Conservation (phyloP, 1,140 invertebrate species). For the Atta cephalotes region DNA sequence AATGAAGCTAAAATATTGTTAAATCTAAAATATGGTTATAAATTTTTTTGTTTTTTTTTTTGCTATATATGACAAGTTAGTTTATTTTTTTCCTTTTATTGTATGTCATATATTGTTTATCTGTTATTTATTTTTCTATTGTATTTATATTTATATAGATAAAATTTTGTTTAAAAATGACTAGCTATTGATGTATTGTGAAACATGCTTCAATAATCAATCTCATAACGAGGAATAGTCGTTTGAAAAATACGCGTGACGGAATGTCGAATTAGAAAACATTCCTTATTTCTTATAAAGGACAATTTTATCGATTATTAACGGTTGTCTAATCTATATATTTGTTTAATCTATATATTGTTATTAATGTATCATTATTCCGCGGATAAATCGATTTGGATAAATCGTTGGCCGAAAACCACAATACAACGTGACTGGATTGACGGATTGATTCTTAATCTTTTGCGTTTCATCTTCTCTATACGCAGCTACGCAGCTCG, state of each 20-base stretch:
- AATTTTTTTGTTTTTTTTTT: neutral
- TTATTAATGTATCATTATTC: constrained; percentile 29
- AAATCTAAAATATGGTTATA: neutral
- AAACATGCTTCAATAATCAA: constrained; percentile 10
- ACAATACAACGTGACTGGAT: constrained; percentile 13
- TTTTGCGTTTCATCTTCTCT: constrained; percentile 16
- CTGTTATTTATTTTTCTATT: neutral
- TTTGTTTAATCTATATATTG: constrained; percentile 21
- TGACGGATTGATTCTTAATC: constrained; percentile 38
- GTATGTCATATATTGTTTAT: neutral
- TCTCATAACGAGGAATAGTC: neutral
- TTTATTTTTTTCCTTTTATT: constrained; percentile 1
- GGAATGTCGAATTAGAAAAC: constrained; percentile 48
- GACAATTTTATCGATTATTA: constrained; percentile 55
- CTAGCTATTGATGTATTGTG: neutral
- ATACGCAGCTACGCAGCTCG: neutral
- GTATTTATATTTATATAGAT: neutral
- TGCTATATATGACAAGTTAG: neutral
- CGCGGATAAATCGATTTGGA: neutral
- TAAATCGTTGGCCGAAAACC: constrained; percentile 34
- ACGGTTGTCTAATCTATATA: constrained; percentile 40
- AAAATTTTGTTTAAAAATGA: constrained; percentile 3
- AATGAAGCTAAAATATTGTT: neutral
- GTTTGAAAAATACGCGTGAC: neutral
- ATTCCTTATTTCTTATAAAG: neutral